A percentile compares a stretch with the other conserved stretches of the same genome.
phyloP scores from a whole-genome alignment of 1,140 invertebrate genomes.

The Brachionus angularis region DNA sequence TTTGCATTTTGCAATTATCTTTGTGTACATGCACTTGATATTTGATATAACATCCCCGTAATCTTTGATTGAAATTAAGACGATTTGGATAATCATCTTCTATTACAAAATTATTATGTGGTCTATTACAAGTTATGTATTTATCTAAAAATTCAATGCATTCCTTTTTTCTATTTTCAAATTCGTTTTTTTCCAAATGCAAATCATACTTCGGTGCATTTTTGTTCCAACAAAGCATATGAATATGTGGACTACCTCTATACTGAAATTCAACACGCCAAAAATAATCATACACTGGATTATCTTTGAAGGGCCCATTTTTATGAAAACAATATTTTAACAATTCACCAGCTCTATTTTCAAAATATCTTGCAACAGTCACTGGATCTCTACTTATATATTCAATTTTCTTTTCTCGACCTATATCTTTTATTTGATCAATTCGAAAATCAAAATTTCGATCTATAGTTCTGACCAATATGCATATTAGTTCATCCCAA shows the following conservation, averaged over 20 bases:
- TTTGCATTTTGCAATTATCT: not conserved
- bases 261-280: slow-evolving; percentile 28
- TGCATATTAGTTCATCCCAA: not conserved
- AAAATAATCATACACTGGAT: slow-evolving; percentile 19
- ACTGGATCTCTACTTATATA: not conserved
- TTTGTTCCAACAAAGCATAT: not conserved
- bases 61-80: not conserved
- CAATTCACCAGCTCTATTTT: slow-evolving; percentile 2
- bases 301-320: not conserved
- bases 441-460: not conserved
- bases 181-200: not conserved
- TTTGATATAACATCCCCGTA: not conserved
- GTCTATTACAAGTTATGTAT: not conserved
- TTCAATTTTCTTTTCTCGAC: not conserved
- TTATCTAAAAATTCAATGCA: slow-evolving; percentile 3
- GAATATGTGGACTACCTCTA: slow-evolving; percentile 9
- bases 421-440: not conserved
- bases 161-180: not conserved
- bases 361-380: slow-evolving; percentile 5
- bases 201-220: not conserved
- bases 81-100: slow-evolving; percentile 4
- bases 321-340: not conserved
- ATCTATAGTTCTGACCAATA: not conserved
- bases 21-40: not conserved
- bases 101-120: not conserved